Conservation (phyloP, 1,140 invertebrate genomes). For the Scylla paramamosain region DNA sequence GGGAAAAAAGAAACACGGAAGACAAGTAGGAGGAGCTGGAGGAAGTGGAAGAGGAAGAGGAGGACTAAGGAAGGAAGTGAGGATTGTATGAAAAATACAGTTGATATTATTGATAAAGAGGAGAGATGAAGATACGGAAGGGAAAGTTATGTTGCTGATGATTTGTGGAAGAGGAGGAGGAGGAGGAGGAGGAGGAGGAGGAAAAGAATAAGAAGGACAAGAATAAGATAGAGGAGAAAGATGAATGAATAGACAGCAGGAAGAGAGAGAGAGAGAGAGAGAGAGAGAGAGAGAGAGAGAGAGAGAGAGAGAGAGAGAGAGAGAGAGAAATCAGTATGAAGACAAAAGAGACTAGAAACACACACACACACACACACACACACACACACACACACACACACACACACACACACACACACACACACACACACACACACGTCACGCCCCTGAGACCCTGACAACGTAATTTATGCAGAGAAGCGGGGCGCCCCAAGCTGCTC, state of each 20-base stretch:
- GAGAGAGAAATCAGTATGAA: background rate
- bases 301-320: background rate
- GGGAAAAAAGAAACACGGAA: background rate
- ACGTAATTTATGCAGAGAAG: background rate
- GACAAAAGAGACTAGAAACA: constrained; percentile 5
- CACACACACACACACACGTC: too few relatives aligned
- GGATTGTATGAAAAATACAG: too few relatives aligned
- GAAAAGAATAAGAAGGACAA: background rate
- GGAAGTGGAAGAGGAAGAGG: background rate
- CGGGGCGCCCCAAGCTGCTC: too few relatives aligned
- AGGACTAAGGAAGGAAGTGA: background rate
- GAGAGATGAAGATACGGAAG: background rate
- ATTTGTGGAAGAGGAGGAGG: background rate
- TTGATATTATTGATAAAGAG: too few relatives aligned
- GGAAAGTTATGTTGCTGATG: background rate
- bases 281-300: background rate
- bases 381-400: constrained; percentile 34
- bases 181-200: background rate
- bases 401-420: background rate
- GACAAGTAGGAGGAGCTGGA: background rate
- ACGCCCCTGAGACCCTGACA: too few relatives aligned
- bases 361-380: constrained; percentile 64
- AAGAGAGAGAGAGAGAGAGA: constrained; percentile 1
- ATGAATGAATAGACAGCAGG: background rate
- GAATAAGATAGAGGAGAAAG: background rate